phyloP scores from a whole-genome alignment of 2,888 invertebrate species.

The Ectemnius lituratus region DNA sequence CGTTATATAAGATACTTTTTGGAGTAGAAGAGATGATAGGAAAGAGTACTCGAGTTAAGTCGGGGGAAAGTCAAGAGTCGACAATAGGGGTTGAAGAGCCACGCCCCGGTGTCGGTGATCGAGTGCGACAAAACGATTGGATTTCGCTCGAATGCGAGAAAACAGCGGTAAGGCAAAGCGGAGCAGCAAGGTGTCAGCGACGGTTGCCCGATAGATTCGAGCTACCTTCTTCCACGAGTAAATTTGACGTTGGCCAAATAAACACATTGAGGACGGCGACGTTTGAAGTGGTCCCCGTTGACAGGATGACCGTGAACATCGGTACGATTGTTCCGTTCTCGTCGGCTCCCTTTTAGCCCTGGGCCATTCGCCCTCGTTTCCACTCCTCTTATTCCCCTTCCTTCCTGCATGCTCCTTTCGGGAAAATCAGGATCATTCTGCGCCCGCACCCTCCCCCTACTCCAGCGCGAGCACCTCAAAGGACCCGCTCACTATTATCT shows the following conservation, averaged over 20 bases:
- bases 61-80: conserved; percentile 27
- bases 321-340: conserved; percentile 51
- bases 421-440: conserved; percentile 55
- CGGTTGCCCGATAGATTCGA: conserved; percentile 39
- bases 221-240: conserved; percentile 63
- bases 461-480: conserved; percentile 40
- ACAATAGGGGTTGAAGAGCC: conserved; percentile 67
- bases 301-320: conserved; percentile 59
- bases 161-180: conserved; percentile 30
- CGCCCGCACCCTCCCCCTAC: conserved; percentile 17
- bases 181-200: conserved; percentile 36
- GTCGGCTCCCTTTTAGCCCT: conserved; percentile 50
- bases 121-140: conserved; percentile 53
- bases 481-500: conserved; percentile 49
- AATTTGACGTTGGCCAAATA: conserved; percentile 77
- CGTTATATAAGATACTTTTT: too few relatives aligned
- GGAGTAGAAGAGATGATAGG: background rate
- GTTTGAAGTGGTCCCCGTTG: conserved; percentile 74
- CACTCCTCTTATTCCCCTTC: conserved; percentile 23
- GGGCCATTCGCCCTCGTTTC: conserved; percentile 47
- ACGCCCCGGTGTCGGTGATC: conserved; percentile 70
- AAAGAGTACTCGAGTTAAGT: conserved; percentile 25
- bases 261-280: conserved; percentile 75
- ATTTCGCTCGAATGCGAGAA: conserved; percentile 39
- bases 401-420: conserved; percentile 29